A percentile compares a stretch with the other conserved stretches of the same genome.
These are phyloP conservation scores for Drosophila arawakana DNA, from an alignment of 1,140 invertebrate genomes.

Conservation along the genomic window DNA sequence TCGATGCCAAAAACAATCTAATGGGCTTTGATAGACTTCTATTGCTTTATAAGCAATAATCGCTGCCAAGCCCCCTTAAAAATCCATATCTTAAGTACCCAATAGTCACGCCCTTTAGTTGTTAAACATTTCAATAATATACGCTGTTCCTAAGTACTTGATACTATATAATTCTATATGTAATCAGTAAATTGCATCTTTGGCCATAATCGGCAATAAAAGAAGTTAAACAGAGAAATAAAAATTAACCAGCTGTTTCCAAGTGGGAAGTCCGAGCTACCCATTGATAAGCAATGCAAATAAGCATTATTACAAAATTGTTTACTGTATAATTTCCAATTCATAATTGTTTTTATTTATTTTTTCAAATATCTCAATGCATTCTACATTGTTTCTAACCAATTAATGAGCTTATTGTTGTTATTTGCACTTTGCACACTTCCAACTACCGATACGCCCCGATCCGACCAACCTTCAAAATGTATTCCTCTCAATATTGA, in stretches of 20 bases:
- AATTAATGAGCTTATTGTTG: conserved; percentile 66
- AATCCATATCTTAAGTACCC: conserved; percentile 6
- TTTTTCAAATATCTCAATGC: conserved; percentile 13
- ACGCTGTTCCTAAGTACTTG: neutral
- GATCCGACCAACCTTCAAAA: conserved; percentile 18
- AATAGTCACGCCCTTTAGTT: conserved; percentile 23
- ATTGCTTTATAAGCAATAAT: conserved; percentile 17
- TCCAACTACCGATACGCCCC: neutral
- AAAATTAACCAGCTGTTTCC: conserved; percentile 66
- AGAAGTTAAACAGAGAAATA: conserved; percentile 19
- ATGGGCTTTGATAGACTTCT: neutral
- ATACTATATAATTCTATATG: conserved; percentile 16
- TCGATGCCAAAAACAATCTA: neutral
- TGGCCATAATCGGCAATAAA: conserved; percentile 36
- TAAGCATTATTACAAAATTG: conserved; percentile 70
- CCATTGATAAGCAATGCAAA: conserved; percentile 64
- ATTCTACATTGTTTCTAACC: conserved; percentile 37
- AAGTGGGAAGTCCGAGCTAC: conserved; percentile 47
- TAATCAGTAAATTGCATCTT: conserved; percentile 45
- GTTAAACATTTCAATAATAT: conserved; percentile 9
- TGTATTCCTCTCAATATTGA: conserved; percentile 5
- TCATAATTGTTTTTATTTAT: conserved; percentile 47
- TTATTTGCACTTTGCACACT: conserved; percentile 30
- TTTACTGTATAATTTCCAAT: conserved; percentile 61
- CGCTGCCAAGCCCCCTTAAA: neutral